These are phyloP conservation scores for Dinomys branickii DNA, from an alignment of 2,113 vertebrate genomes.

Conservation along the genomic window DNA sequence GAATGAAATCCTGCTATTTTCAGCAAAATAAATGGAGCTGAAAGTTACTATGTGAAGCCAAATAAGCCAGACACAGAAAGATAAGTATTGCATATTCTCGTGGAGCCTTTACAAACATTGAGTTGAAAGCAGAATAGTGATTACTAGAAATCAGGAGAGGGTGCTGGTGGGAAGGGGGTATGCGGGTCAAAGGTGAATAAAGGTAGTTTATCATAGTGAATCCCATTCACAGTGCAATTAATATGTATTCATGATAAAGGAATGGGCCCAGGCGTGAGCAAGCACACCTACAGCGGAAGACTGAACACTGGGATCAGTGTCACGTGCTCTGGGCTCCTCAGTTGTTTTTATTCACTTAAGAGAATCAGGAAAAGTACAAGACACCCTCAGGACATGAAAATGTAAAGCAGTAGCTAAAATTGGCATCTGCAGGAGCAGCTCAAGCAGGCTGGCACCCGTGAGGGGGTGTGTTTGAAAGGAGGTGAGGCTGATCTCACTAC, in stretches of 20 bases:
- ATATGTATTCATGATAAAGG: background rate
- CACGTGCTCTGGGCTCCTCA: background rate
- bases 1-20: background rate
- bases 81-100: background rate
- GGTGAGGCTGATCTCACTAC: background rate
- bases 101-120: background rate
- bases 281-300: background rate
- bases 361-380: constrained; percentile 28
- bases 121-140: background rate
- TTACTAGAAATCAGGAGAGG: background rate
- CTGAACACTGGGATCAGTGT: background rate
- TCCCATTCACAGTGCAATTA: background rate
- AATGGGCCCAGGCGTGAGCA: background rate
- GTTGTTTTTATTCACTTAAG: constrained; percentile 67
- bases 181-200: background rate
- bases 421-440: constrained; percentile 14
- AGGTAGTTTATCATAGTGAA: background rate
- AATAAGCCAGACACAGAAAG: background rate
- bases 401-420: constrained; percentile 35
- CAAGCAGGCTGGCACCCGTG: constrained; percentile 47
- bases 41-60: background rate
- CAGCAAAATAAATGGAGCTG: background rate
- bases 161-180: background rate
- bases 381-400: constrained; percentile 39
- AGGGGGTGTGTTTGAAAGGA: constrained; percentile 60